Percentiles rank a stretch among this genome's conserved stretches.
Conservation (phyloP, 2,888 invertebrate genomes). For the Platycnemis pennipes region DNA sequence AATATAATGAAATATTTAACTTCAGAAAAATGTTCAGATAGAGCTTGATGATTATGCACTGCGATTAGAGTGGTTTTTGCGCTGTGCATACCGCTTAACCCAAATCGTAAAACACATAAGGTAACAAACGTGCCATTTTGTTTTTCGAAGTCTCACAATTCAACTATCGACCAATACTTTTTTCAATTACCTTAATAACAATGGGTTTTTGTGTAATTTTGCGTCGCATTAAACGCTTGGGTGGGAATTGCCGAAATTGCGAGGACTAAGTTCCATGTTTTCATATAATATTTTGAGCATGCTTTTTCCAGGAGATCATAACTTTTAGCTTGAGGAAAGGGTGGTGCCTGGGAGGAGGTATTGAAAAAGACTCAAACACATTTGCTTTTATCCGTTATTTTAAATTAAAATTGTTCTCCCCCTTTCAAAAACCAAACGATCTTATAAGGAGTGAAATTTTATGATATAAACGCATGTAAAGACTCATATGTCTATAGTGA, state of each 20-base stretch:
- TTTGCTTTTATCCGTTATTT: no score
- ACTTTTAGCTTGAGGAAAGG: background rate
- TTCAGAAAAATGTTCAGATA: background rate
- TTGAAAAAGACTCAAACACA: constrained; percentile 48
- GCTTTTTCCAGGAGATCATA: background rate
- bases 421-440: constrained; percentile 22
- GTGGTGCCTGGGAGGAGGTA: constrained; percentile 61
- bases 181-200: constrained; percentile 27
- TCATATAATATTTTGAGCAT: constrained; percentile 53
- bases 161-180: constrained; percentile 9
- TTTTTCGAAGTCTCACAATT: constrained; percentile 54
- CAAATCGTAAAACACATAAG: background rate
- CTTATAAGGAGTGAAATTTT: no score
- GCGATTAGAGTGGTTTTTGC: background rate
- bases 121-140: constrained; percentile 61
- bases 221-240: constrained; percentile 33
- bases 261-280: constrained; percentile 62
- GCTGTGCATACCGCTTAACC: background rate
- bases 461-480: constrained; percentile 49
- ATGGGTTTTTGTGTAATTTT: background rate
- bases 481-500: constrained; percentile 7
- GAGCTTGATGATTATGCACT: background rate
- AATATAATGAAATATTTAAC: background rate
- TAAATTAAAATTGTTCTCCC: constrained; percentile 52
- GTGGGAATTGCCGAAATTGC: constrained; percentile 55